phyloP scores from a whole-genome alignment of 2,888 invertebrate species.

The Xestia rhomboidea region DNA sequence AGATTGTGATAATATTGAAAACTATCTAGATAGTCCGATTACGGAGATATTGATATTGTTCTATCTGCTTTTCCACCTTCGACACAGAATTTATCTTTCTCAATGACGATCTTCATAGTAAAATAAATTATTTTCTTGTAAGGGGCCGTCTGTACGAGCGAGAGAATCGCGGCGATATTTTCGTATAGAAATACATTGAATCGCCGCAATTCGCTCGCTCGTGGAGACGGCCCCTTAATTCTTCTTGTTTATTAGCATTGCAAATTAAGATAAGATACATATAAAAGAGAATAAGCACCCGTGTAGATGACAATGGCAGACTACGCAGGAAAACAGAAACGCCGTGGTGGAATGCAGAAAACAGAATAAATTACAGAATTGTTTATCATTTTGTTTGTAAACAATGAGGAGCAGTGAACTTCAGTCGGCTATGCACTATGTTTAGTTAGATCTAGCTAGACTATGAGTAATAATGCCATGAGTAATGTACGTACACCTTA shows the following conservation, averaged over 20 bases:
- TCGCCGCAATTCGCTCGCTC: too few species aligned
- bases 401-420: slow-evolving; percentile 32
- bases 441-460: slow-evolving; percentile 13
- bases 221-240: too few species aligned
- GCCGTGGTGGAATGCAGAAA: neutral
- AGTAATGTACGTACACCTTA: neutral
- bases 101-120: neutral
- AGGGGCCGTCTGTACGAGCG: too few species aligned
- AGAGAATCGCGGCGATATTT: too few species aligned
- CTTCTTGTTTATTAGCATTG: neutral
- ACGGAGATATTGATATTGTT: slow-evolving; percentile 1
- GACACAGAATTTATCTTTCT: neutral
- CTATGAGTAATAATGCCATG: slow-evolving; percentile 32
- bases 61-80: neutral
- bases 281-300: neutral
- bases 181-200: too few species aligned
- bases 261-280: neutral
- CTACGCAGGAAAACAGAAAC: neutral
- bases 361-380: slow-evolving; percentile 5
- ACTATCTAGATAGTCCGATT: neutral
- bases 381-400: slow-evolving; percentile 30
- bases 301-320: neutral
- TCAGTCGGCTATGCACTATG: slow-evolving; percentile 10
- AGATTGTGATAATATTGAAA: slow-evolving; percentile 12
- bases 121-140: neutral